phyloP scores from a whole-genome alignment of 2,888 invertebrate species.

The Crepidodera aurea region DNA sequence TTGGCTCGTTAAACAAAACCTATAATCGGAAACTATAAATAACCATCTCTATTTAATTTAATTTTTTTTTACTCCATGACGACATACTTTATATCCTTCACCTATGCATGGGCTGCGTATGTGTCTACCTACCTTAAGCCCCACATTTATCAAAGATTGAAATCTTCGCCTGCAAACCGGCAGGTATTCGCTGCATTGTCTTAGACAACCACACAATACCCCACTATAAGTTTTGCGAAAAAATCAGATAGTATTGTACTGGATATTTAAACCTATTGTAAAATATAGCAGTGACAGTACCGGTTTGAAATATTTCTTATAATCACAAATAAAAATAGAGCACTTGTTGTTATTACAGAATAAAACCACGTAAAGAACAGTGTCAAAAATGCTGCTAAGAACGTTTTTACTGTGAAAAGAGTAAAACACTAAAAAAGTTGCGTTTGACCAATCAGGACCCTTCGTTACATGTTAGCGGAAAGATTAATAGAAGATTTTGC shows the following conservation, averaged over 20 bases:
- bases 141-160: constrained; percentile 18
- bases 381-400: too few species aligned
- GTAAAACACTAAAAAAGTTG: too few species aligned
- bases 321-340: too few species aligned
- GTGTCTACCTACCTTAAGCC: constrained; percentile 8
- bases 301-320: neutral
- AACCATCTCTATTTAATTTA: neutral
- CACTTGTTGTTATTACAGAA: too few species aligned
- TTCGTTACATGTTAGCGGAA: too few species aligned
- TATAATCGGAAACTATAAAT: neutral
- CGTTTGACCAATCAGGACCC: too few species aligned
- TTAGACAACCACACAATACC: constrained; percentile 23
- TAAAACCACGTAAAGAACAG: too few species aligned
- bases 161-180: constrained; percentile 20
- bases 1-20: neutral
- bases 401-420: too few species aligned
- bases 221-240: constrained; percentile 27
- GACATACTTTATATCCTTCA: neutral
- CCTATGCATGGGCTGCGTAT: constrained; percentile 1
- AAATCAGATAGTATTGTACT: constrained; percentile 31
- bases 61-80: too few species aligned
- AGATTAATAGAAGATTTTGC: too few species aligned
- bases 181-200: constrained; percentile 23
- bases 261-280: constrained; percentile 9
- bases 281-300: constrained; percentile 6